Base-by-base conservation (phyloP, 2,888 invertebrate genomes). In the Epicampocera succincta region DNA sequence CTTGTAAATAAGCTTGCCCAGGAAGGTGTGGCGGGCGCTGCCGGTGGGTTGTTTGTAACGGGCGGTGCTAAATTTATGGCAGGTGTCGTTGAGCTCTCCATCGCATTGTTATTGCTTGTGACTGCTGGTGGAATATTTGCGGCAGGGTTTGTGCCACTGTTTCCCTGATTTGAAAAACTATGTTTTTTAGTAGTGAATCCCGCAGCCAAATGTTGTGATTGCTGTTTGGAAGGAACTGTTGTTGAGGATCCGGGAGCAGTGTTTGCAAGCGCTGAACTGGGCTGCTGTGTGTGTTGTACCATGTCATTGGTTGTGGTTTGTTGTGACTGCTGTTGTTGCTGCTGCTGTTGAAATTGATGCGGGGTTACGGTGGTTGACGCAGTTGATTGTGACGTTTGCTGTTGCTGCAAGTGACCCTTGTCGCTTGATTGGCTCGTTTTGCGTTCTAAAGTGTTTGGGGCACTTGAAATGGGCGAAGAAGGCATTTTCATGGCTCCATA, bases 1-100 rank as follows among this genome's bases (percentile, higher is more conserved):
- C n/a, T 76, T 15, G 92, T 92, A 89, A 95, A 94, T 15, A 95
- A 87, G 89, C 94, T 94, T 1, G 94, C 94, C 95, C 95, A 95
- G 0, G 94, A 94, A 65, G 93, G 78, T 11, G 74, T 78, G 76
- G 81, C 79, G 61, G 84, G 75, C 77, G 80, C 83, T 66, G 83
- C 68, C 80, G 80, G 88, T 84, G 88, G 85, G 3, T 75, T 87
- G 11, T 87, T 85, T 92, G 80, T 92, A 91, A 17, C 92, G 88
- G 87, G 88, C 58, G 87, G 88, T 33, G 88, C 88, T 77, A 89
- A 85, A 83, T 88, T 89, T 15, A 88, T 83, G 80, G 83, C 69
- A 83, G 84, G 80, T 83, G 84, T 42, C 71, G 8, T 92, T 89
- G 86, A 85, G 15, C 85, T 86, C 25, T 86, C 87, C 46, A 40